Percentiles rank a stretch among this genome's conserved stretches.
These are phyloP conservation scores for Cygnus atratus DNA, from an alignment of 2,113 vertebrate genomes.

Conservation along the genomic window DNA sequence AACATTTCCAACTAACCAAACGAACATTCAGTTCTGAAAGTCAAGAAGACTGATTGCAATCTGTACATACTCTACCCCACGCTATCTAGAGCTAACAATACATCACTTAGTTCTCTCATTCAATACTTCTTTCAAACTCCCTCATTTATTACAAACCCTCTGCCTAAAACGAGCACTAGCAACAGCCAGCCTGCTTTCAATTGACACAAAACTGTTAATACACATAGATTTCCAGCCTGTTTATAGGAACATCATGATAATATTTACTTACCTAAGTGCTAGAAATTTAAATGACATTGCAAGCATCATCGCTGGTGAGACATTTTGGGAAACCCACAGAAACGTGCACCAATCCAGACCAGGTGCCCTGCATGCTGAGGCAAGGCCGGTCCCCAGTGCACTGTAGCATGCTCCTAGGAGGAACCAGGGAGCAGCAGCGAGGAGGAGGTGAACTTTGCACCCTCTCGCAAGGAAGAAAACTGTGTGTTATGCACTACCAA, in stretches of 20 bases:
- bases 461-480: not conserved
- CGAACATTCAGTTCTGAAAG: not conserved
- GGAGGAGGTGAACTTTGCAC: not conserved
- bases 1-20: not conserved
- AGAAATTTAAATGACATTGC: not conserved
- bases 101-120: not conserved
- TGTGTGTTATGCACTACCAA: not conserved
- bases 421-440: not conserved
- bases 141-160: not conserved
- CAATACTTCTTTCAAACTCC: not conserved
- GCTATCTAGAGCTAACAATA: not conserved
- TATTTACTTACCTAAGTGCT: not conserved
- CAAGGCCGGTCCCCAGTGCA: not conserved
- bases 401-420: fast-evolving
- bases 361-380: too few species aligned
- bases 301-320: fast-evolving
- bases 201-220: not conserved
- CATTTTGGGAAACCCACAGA: not conserved
- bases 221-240: not conserved
- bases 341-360: fast-evolving
- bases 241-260: not conserved
- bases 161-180: not conserved
- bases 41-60: not conserved
- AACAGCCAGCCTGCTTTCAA: not conserved
- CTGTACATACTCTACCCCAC: not conserved